Evolutionary conservation across 2,797 vertebrate species (phyloP).

Genomic region (Malurus splendens): DNA sequence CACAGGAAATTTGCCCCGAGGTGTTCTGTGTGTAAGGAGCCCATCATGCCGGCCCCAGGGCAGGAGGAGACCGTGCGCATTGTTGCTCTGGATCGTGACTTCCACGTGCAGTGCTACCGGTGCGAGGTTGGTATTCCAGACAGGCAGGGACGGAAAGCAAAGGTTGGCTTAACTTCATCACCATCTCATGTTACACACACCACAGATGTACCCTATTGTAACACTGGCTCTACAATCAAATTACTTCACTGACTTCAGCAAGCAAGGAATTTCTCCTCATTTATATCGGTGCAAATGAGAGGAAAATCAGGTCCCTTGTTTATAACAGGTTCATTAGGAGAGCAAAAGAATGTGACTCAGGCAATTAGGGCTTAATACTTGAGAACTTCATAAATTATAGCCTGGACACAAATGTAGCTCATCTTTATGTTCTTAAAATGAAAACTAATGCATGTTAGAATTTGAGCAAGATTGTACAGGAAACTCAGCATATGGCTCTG

Average conservation of each 20-base stretch:
- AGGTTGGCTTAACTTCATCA: not conserved
- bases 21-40: conserved; percentile 92
- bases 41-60: conserved; percentile 95
- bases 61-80: conserved; percentile 98
- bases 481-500: conserved; percentile 31
- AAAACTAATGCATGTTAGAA: conserved; percentile 19
- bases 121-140: conserved; percentile 84
- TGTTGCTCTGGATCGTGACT: conserved; percentile 95
- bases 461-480: conserved; percentile 45
- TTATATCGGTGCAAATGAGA: not conserved
- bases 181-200: fast-evolving
- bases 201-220: not conserved
- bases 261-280: conserved; percentile 17
- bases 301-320: conserved; percentile 29
- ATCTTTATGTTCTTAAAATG: conserved; percentile 39
- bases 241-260: conserved; percentile 18
- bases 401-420: conserved; percentile 3
- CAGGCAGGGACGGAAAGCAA: not conserved
- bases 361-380: conserved; percentile 43
- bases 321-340: conserved; percentile 40
- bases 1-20: conserved; percentile 95
- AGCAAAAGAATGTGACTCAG: conserved; percentile 36
- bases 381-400: conserved; percentile 44
- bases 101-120: conserved; percentile 96
- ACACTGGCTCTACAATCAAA: not conserved